Evolutionary conservation across 2,113 vertebrate species (phyloP), one percentile per base, ranked within the genome.

Genomic region (Chaetodon auriga): DNA sequence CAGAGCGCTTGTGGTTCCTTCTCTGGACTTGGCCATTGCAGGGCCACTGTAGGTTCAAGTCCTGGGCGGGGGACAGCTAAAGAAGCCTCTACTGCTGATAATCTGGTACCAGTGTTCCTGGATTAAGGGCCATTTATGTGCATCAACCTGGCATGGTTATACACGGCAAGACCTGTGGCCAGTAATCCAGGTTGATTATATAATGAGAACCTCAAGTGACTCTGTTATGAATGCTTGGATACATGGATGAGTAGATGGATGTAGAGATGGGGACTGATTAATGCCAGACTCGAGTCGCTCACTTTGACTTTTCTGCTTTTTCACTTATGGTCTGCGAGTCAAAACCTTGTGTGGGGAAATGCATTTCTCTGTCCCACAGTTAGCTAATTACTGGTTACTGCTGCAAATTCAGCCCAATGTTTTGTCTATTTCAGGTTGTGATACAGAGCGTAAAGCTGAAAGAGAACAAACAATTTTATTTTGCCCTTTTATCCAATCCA

Each of bases 11-110:
- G 86, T 92, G 84, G 80, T 92, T 92, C 7, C 48, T 68, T 60
- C 76, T 92, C 70, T 92, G 89, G 92, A 92, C 92, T 87, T 77
- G 91, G 92, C 84, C 88, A 82, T 89, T 46, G 16, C 65, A 81
- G 76, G 79, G 89, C 85, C 85, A 87, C 84, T 35, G 51, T 87
- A 80, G 89, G 92, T 92, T 94, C 94, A 94, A 85, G 86, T 86
- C 89, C 90, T 89, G 89, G 80, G 89, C 57, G 83, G 82, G 68
- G 86, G 80, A 89, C 68, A 57, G 64, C 74, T 66, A 68, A 82
- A 62, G 73, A 87, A 83, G 73, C 65, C 66, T 61, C 64, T 78
- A 65, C 55, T 73, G 15, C 81, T 80, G 75, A 81, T 90, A 90
- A 94, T 93, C 88, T 89, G 68, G 15, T 68, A 43, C 57, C 60